These are phyloP conservation scores for Galago senegalensis DNA, from an alignment of 2,797 vertebrate genomes.

Conservation along the genomic window DNA sequence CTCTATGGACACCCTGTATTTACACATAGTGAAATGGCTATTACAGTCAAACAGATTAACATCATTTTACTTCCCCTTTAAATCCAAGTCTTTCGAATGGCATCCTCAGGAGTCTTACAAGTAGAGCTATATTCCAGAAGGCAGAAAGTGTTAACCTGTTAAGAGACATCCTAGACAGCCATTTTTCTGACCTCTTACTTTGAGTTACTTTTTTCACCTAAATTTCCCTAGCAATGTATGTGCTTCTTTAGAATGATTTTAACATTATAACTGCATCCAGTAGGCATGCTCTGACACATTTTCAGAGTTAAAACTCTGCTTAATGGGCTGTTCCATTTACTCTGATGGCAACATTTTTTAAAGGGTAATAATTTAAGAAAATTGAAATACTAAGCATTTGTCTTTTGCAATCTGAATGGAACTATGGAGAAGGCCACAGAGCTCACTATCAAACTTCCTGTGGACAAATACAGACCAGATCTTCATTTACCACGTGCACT, in stretches of 20 bases:
- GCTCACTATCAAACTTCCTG: slow-evolving; percentile 91
- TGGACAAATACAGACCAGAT: slow-evolving; percentile 90
- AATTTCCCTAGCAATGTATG: background rate
- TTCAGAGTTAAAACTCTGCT: background rate
- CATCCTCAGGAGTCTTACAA: background rate
- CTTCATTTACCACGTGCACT: slow-evolving; percentile 89
- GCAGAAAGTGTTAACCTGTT: background rate
- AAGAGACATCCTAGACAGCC: background rate
- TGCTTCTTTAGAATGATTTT: background rate
- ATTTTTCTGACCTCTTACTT: background rate
- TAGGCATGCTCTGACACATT: background rate
- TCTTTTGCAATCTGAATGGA: slow-evolving; percentile 87
- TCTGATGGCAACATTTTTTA: background rate
- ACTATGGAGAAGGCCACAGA: slow-evolving; percentile 92
- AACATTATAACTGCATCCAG: background rate
- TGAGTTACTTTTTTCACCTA: background rate
- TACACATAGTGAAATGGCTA: background rate
- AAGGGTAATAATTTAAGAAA: too few relatives aligned
- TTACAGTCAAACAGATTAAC: background rate
- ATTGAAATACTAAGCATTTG: background rate
- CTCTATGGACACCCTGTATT: background rate
- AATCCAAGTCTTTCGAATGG: background rate
- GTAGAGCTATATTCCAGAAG: background rate
- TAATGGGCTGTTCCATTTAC: background rate
- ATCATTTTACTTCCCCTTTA: background rate